Evolutionary conservation across 2,888 invertebrate species (phyloP), one percentile per base, ranked within the genome.

Genomic region (Ophion costatus): DNA sequence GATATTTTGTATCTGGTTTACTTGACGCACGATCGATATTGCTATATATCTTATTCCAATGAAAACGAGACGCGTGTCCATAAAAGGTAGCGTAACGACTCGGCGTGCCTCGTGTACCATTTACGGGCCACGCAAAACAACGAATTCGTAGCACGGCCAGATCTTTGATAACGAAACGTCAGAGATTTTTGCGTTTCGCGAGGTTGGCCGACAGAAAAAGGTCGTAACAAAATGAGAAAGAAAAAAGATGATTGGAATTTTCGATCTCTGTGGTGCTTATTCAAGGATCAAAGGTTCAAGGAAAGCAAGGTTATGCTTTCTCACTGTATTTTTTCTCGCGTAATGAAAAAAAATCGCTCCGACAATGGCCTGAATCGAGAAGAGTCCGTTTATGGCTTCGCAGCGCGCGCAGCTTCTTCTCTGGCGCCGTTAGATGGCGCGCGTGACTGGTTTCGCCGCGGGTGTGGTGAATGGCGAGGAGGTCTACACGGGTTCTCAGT

Each of bases 351-450:
- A 51, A 51, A 14, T 51, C 51, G 14, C 51, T 71, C 69, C 81
- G 86, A 84, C 82, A 83, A 83, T 87, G 87, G 83, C 87, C 86
- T 85, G 67, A 82, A 86, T 86, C 83, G 75, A 82, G 80, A 84
- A 78, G 71, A 75, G 45, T 73, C 82, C 86, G 85, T 83, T 76
- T 83, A 85, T 71, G 84, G 83, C 81, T 76, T 76, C 75, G 75
- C 24, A n/a, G 22, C 42, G 66, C 10, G 56, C 11, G 42, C 11
- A 33, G 59, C 51, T 74, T 75, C 17, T 5, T 4, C 33, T 11
- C 59, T 67, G 17, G 10, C 9, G 9, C 66, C 85, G 71, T 70
- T 14, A 86, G 88, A 85, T 82, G 88, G 82, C 86, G 87, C 69
- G 38, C 45, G 6, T 10, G 42, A 77, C 5, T 24, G 70, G 51